Evolutionary conservation across 2,797 vertebrate species (phyloP), one percentile per base, ranked within the genome.

Genomic region (Miichthys miiuy): DNA sequence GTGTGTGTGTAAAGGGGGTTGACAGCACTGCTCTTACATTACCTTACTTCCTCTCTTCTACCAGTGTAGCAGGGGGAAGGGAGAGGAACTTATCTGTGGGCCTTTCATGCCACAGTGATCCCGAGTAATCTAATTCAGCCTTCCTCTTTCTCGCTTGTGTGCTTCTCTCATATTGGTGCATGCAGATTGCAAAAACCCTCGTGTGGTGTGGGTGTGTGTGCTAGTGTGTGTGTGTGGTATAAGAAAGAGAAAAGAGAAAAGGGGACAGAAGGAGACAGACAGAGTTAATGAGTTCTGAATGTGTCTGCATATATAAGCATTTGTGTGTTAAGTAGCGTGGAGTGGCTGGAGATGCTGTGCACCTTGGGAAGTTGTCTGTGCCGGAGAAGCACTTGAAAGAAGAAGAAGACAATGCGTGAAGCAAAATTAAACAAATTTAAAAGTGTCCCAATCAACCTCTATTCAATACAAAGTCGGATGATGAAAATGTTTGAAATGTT

Each of bases 101-200:
- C 88, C 80, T 92, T 93, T 94, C 93, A 94, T 89, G 92, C 89
- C 92, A 92, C 88, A 92, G 85, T 90, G 94, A 94, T 93, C 88
- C 87, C 73, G 83, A 91, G 89, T 93, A 94, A 94, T 94, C 93
- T 93, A 93, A 94, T 93, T 90, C 90, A 83, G 81, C 84, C 82
- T 89, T 86, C 91, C 88, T 82, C 83, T 89, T 89, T 90, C 81
- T 90, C 88, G 90, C 92, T 86, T 90, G 89, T 93, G 85, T 89
- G 92, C 91, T 57, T 85, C 87, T 87, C 87, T 91, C 84, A 91
- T 88, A 88, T 88, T 88, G 90, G 88, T 62, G 83, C 92, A 93
- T 91, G 89, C 88, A 91, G 86, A 93, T 92, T 91, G 88, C 72
- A 84, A 79, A 84, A 92, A 66, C 60, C 70, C 25, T 75, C 34